Evolutionary conservation across 2,113 vertebrate genomes (phyloP).

Genomic region (Gopherus flavomarginatus): DNA sequence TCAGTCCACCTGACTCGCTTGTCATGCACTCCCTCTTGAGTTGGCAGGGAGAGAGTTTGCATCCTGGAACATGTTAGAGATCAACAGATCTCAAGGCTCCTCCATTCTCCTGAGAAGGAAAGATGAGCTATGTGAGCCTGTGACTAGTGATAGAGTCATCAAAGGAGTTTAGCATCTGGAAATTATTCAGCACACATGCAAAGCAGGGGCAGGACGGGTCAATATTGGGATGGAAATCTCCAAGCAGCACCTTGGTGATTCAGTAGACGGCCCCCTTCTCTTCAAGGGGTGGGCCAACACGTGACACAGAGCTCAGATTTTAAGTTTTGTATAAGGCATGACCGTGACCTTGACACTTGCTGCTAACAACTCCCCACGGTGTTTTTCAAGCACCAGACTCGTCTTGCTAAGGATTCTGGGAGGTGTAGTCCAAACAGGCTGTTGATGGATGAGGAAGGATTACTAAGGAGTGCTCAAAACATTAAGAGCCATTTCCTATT

Average conservation of each 20-base stretch:
- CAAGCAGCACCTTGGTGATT: fast-evolving
- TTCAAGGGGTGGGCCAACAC: fast-evolving
- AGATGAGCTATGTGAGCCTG: fast-evolving
- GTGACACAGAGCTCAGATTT: not conserved
- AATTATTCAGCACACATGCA: fast-evolving
- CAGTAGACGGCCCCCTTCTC: no score
- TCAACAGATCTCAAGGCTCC: not conserved
- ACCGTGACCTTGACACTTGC: fast-evolving
- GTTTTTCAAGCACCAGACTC: not conserved
- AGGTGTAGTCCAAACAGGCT: fast-evolving
- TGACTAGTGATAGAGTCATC: not conserved
- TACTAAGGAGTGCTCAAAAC: not conserved
- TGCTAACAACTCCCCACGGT: fast-evolving
- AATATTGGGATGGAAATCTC: not conserved
- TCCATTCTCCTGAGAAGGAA: no score
- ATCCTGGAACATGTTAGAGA: not conserved
- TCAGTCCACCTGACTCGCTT: not conserved
- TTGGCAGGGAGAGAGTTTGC: fast-evolving
- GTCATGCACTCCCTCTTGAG: not conserved
- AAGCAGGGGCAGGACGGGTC: not conserved
- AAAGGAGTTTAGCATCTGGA: not conserved
- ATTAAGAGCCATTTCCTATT: no score
- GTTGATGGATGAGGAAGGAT: not conserved
- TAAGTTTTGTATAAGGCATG: fast-evolving
- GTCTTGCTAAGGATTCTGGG: not conserved